phyloP scores from a whole-genome alignment of 2,113 vertebrate genomes.

The Paradisaea rubra region DNA sequence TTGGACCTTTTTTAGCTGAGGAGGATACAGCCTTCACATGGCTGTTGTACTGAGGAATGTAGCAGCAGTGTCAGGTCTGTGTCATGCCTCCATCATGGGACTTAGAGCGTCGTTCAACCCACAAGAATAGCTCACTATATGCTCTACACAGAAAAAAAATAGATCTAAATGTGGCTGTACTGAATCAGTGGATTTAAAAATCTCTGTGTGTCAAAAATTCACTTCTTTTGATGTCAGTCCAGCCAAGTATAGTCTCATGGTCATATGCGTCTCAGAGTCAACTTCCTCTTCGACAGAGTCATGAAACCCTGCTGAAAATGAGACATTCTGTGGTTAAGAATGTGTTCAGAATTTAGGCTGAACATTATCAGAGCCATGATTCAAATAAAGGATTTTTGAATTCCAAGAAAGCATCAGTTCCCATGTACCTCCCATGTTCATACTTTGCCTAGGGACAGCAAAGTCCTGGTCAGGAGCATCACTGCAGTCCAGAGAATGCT shows the following conservation, averaged over 20 bases:
- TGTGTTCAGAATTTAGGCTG: neutral
- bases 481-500: neutral
- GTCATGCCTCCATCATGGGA: constrained; percentile 30
- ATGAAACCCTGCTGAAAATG: neutral
- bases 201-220: neutral
- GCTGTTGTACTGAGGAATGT: constrained; percentile 25
- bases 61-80: neutral
- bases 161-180: neutral
- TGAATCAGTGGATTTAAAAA: neutral
- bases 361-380: neutral
- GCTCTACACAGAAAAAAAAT: neutral
- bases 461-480: neutral
- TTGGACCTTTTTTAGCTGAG: neutral
- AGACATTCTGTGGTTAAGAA: neutral
- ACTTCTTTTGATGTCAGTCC: constrained; percentile 16
- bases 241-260: neutral
- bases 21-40: neutral
- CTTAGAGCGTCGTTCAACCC: rapidly evolving
- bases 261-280: neutral
- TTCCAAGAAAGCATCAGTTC: neutral
- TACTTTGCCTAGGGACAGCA: neutral
- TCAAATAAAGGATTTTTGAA: neutral
- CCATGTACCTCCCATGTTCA: rapidly evolving
- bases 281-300: neutral
- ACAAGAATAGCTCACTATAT: neutral